phyloP scores from a whole-genome alignment of 1,140 invertebrate species.

The Cylas formicarius region DNA sequence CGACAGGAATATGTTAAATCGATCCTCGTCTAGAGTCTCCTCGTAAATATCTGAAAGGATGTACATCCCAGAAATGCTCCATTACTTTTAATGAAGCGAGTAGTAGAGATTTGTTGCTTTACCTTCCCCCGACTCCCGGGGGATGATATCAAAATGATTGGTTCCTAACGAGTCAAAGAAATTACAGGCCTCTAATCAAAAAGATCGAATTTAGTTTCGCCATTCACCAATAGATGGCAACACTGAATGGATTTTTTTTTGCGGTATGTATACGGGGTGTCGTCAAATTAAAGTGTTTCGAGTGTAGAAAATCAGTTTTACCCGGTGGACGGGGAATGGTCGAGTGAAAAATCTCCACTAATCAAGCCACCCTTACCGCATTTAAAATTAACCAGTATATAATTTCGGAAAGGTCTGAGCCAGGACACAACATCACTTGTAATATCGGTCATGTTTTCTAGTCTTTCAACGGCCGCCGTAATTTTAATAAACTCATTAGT shows the following conservation, averaged over 20 bases:
- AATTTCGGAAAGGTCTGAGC: conserved; percentile 55
- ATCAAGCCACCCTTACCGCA: conserved; percentile 34
- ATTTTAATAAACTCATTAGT: conserved; percentile 55
- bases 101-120: too few species aligned
- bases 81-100: background rate
- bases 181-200: too few species aligned
- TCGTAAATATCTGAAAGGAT: conserved; percentile 44
- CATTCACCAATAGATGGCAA: too few species aligned
- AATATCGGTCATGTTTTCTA: conserved; percentile 48
- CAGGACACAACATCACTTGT: conserved; percentile 54
- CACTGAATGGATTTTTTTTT: too few species aligned
- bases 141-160: too few species aligned
- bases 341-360: conserved; percentile 5
- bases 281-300: too few species aligned
- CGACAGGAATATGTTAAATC: conserved; percentile 56
- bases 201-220: too few species aligned
- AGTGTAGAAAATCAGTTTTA: too few species aligned
- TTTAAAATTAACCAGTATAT: conserved; percentile 43
- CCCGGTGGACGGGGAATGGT: too few species aligned
- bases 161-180: too few species aligned
- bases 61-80: background rate
- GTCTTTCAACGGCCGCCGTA: conserved; percentile 45
- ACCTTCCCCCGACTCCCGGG: too few species aligned
- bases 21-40: conserved; percentile 42
- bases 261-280: background rate